Conservation (phyloP, 2,113 vertebrate species). For the Alectura lathami region DNA sequence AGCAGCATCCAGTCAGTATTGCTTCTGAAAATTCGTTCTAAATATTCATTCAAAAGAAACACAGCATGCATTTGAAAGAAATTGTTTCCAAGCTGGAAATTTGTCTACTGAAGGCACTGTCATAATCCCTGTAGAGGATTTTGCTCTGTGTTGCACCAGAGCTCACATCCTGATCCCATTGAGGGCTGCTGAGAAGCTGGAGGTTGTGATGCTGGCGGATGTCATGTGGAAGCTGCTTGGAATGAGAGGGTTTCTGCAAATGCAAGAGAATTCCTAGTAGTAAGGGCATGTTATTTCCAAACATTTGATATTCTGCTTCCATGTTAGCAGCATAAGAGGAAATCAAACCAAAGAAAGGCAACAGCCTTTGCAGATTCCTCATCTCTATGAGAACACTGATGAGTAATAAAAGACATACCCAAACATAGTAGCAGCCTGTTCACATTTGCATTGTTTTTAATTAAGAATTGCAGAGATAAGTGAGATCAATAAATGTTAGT, state of each 20-base stretch:
- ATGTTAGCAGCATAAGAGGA: background rate
- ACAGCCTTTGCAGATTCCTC: background rate
- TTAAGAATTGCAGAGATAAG: background rate
- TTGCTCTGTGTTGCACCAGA: background rate
- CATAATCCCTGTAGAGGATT: background rate
- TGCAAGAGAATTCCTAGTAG: background rate
- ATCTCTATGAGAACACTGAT: background rate
- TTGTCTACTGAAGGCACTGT: background rate
- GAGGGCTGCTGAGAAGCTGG: background rate
- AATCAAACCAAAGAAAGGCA: background rate
- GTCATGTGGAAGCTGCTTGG: background rate
- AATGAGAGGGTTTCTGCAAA: background rate
- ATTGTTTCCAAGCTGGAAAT: background rate
- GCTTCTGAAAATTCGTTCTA: background rate
- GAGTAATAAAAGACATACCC: background rate
- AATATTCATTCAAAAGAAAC: background rate
- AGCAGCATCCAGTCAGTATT: background rate
- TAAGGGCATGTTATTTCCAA: background rate
- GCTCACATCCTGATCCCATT: fast-evolving
- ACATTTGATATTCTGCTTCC: background rate
- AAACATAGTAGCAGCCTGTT: background rate
- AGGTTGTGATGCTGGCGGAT: background rate
- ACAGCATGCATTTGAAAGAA: background rate
- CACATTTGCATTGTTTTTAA: background rate
- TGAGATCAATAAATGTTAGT: background rate